phyloP scores from a whole-genome alignment of 2,113 vertebrate species.

The Leptodactylus fuscus region DNA sequence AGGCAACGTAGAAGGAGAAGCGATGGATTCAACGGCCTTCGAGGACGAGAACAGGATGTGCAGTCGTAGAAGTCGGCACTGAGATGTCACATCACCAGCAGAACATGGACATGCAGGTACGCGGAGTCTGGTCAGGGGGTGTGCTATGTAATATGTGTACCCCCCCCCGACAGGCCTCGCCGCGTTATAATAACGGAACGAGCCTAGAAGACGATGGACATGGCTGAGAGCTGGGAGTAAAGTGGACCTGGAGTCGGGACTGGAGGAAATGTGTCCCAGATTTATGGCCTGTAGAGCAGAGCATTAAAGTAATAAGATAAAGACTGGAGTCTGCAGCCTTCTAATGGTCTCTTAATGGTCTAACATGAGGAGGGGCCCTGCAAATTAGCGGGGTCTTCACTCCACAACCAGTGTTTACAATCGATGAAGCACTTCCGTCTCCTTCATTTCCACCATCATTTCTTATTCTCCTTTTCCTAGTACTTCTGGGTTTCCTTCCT shows the following conservation, averaged over 20 bases:
- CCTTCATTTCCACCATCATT: background rate
- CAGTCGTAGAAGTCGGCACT: no score
- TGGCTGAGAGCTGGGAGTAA: background rate
- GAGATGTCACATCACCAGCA: background rate
- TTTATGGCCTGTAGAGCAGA: constrained; percentile 46
- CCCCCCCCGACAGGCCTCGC: no score
- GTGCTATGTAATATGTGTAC: no score
- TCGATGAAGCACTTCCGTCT: constrained; percentile 18
- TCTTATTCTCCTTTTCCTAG: background rate
- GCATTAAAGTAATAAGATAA: constrained; percentile 47
- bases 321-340: constrained; percentile 49
- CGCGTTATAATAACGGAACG: no score
- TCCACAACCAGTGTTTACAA: constrained; percentile 1
- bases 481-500: background rate
- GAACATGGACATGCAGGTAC: background rate
- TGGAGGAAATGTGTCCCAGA: constrained; percentile 45
- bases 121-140: no score
- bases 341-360: constrained; percentile 58
- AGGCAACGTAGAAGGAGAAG: background rate
- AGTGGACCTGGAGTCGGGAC: constrained; percentile 31
- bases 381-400: constrained; percentile 42
- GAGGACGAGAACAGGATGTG: background rate
- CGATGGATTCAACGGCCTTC: background rate
- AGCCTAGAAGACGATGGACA: no score
- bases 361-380: constrained; percentile 43